Percentiles rank a stretch among this genome's conserved stretches.
phyloP scores from a whole-genome alignment of 2,113 vertebrate genomes.

The Lagopus leucura region DNA sequence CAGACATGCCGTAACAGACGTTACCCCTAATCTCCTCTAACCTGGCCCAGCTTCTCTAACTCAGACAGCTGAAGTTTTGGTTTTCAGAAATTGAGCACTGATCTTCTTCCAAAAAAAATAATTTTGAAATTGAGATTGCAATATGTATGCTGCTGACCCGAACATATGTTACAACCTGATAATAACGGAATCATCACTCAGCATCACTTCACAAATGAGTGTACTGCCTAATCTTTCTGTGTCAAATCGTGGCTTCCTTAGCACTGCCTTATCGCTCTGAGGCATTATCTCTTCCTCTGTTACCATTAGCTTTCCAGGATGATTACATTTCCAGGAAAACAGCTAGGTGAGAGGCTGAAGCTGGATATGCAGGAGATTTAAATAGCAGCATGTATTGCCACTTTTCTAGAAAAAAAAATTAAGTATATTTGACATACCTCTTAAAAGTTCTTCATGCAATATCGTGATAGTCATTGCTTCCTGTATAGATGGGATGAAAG shows the following conservation, averaged over 20 bases:
- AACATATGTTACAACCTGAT: constrained; percentile 65
- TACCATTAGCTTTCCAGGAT: not conserved
- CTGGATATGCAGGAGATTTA: not conserved
- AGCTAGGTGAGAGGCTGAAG: not conserved
- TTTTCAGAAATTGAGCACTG: not conserved
- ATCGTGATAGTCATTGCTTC: not conserved
- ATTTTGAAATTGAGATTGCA: constrained; percentile 32
- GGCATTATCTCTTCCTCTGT: constrained; percentile 30
- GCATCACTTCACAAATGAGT: constrained; percentile 52
- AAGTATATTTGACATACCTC: not conserved
- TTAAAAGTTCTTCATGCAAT: accelerated
- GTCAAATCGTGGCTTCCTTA: constrained; percentile 12
- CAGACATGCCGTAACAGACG: not conserved
- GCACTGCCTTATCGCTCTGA: constrained; percentile 10
- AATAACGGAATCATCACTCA: constrained; percentile 50
- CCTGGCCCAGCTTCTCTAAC: not conserved
- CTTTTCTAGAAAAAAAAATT: not conserved
- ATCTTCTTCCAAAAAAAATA: constrained; percentile 34
- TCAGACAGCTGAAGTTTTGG: constrained; percentile 24
- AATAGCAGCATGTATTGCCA: not conserved
- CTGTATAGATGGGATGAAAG: not conserved
- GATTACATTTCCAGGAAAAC: not conserved
- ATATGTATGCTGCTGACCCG: constrained; percentile 43
- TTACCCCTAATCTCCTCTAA: not conserved
- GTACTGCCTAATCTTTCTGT: constrained; percentile 55